Evolutionary conservation across 2,113 vertebrate genomes (phyloP).

Genomic region (Sapajus apella): DNA sequence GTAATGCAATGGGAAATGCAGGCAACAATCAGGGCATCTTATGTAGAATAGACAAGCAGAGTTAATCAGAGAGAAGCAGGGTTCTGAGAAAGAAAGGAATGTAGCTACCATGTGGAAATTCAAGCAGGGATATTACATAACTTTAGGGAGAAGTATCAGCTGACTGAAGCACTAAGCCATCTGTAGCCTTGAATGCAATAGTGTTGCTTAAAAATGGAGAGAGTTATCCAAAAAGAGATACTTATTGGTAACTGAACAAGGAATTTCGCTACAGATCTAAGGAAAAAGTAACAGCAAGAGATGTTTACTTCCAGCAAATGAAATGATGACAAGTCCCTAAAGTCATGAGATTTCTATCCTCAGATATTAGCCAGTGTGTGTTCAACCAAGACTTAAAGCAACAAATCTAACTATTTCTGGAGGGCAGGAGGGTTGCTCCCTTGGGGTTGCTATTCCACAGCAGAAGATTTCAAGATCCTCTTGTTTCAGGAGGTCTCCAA

Average conservation of each 20-base stretch:
- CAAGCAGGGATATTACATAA: background rate
- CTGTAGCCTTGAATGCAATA: background rate
- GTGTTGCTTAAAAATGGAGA: background rate
- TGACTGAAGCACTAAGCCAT: background rate
- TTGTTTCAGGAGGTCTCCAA: background rate
- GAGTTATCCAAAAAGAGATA: background rate
- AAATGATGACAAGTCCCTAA: background rate
- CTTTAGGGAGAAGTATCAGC: background rate
- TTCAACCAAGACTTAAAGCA: background rate
- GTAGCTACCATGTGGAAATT: background rate
- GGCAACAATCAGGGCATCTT: background rate
- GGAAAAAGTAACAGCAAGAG: background rate
- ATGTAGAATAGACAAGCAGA: background rate
- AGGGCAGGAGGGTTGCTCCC: rapidly evolving
- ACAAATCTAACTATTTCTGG: background rate
- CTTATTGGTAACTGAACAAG: background rate
- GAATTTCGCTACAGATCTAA: background rate
- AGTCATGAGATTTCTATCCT: background rate
- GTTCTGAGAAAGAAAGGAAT: background rate
- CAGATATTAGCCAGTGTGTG: background rate
- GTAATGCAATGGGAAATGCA: background rate
- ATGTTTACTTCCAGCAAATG: background rate
- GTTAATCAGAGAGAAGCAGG: background rate
- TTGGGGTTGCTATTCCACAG: background rate
- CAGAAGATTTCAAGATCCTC: background rate